These are phyloP conservation scores for Erebia epiphron DNA, from an alignment of 2,888 invertebrate genomes.

Conservation along the genomic window DNA sequence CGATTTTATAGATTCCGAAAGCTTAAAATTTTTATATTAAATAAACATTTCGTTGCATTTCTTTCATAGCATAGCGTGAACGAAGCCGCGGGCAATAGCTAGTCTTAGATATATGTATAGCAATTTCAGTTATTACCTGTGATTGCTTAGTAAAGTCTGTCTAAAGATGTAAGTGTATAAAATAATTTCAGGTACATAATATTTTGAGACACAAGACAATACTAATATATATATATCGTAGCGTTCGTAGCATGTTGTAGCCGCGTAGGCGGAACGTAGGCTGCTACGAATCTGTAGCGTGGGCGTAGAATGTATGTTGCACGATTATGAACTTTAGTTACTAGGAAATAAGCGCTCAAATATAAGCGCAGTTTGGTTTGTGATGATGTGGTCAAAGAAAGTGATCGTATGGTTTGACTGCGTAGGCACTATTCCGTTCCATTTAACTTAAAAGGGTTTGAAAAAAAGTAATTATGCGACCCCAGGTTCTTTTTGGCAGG, in stretches of 20 bases:
- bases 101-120: too few species aligned
- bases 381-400: not conserved
- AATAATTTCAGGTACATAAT: too few species aligned
- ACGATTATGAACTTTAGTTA: not conserved
- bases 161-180: too few species aligned
- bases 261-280: constrained; percentile 32
- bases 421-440: not conserved
- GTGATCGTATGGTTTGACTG: not conserved
- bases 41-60: too few species aligned
- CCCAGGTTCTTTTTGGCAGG: too few species aligned
- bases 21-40: too few species aligned
- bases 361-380: not conserved
- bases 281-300: constrained; percentile 9
- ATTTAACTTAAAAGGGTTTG: not conserved
- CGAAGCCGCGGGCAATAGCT: too few species aligned
- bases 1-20: too few species aligned
- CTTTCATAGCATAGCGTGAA: too few species aligned
- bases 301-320: not conserved
- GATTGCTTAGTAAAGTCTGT: too few species aligned
- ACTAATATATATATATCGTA: not conserved
- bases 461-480: too few species aligned
- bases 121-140: too few species aligned
- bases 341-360: not conserved
- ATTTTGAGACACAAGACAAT: not conserved
- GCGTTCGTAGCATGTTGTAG: constrained; percentile 19